Evolutionary conservation across 2,797 vertebrate species (phyloP), one percentile per base, ranked within the genome.

Genomic region (Hirundo rustica): DNA sequence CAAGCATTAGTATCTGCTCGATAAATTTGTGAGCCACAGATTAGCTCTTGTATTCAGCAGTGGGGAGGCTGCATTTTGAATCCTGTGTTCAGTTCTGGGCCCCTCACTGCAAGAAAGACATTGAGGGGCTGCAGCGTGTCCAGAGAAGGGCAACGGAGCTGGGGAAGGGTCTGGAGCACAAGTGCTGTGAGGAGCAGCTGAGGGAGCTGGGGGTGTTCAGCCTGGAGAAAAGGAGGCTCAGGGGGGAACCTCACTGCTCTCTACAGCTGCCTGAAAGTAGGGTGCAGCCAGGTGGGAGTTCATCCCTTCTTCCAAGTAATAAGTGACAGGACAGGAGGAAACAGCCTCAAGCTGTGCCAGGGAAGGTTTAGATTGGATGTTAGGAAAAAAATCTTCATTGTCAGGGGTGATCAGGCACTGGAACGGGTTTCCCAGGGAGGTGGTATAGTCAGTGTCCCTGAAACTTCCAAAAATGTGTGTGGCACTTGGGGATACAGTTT

Each of bases 231-330:
- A 71, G 26, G 50, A 27, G 15, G 17, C 11, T 64, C 57, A 16
- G 15, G 30, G 30, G 17, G 4, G 2, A 1, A 48, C 6, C 8
- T 48, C 3, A 22, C 4, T 0, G 0, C 40, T 54, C 7, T 44
- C 9, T 18, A 3, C 1, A 25, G 0, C 13, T 61, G 6, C 20
- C 34, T 36, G 22, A 27, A 15, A 30, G 30, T 5, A 70, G 21
- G 2, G 1, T 15, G 14, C 1, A 48, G 34, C 5, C 9, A 3
- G 9, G 7, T 16, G 60, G 60, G 13, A 21, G 2, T 21, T 2
- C 0, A 3, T 8, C 7, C 3, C 18, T 48, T 68, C 32, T 48
- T 10, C 22, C 11, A 55, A 1, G 9, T 9, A 40, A 16, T 7
- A 26, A 27, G 26, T 11, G 10, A 55, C 11, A 55, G 14, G 11